Evolutionary conservation across 2,113 vertebrate genomes (phyloP).

Genomic region (Riparia riparia): DNA sequence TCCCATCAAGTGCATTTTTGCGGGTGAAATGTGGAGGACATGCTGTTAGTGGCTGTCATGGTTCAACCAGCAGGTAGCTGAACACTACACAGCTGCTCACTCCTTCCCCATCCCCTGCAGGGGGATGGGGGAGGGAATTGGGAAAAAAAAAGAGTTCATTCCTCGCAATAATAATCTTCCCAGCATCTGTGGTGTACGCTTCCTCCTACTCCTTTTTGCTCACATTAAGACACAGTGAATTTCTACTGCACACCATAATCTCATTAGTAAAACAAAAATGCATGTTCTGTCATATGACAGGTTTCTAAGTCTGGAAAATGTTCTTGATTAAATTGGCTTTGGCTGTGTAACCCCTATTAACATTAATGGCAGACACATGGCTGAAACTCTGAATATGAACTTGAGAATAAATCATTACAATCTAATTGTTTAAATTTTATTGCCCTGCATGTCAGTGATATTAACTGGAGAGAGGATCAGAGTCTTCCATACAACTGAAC

Average conservation of each 20-base stretch:
- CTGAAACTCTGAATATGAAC: constrained; percentile 30
- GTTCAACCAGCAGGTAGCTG: background rate
- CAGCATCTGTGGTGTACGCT: background rate
- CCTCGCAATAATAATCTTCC: background rate
- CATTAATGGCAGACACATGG: constrained; percentile 34
- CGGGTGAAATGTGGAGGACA: background rate
- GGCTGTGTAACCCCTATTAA: constrained; percentile 52
- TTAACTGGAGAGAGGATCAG: background rate
- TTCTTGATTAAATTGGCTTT: constrained; percentile 63
- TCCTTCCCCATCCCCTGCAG: background rate
- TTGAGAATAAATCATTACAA: constrained; percentile 46
- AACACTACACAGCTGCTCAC: background rate
- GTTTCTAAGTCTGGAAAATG: constrained; percentile 26
- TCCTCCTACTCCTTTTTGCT: background rate
- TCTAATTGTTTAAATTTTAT: constrained; percentile 42
- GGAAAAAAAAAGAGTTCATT: background rate
- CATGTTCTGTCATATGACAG: constrained; percentile 24
- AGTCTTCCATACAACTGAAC: background rate
- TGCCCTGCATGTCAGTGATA: background rate
- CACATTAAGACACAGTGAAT: background rate
- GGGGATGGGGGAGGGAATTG: background rate
- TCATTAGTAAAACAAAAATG: constrained; percentile 61
- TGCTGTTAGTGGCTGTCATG: background rate
- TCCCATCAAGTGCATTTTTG: background rate
- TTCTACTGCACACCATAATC: constrained; percentile 11